phyloP scores from a whole-genome alignment of 1,140 invertebrate genomes.

The Dreissena polymorpha region DNA sequence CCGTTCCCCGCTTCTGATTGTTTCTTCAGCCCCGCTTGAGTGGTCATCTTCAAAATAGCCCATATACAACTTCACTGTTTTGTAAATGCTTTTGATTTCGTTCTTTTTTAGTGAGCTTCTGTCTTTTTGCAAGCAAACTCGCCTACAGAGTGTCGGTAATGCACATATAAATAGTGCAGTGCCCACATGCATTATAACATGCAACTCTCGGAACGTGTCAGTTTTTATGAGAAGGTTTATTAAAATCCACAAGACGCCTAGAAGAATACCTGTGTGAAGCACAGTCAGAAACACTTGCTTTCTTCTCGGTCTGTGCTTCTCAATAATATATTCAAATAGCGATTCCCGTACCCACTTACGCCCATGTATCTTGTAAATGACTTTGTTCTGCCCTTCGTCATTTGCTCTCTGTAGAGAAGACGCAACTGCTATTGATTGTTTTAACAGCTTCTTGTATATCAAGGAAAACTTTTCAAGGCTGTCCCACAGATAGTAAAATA shows the following conservation, averaged over 20 bases:
- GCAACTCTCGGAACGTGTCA: conserved; percentile 25
- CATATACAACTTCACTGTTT: conserved; percentile 15
- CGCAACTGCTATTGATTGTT: conserved; percentile 8
- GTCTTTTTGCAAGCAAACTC: not conserved
- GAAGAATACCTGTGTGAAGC: conserved; percentile 5
- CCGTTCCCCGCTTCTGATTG: no score
- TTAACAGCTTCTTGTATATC: conserved; percentile 20
- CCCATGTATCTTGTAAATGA: not conserved
- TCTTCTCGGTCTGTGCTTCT: conserved; percentile 30
- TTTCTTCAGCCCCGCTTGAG: not conserved
- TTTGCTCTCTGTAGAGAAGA: conserved; percentile 9
- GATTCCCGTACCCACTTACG: not conserved
- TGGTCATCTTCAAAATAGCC: conserved; percentile 7
- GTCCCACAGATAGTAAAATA: conserved; percentile 36
- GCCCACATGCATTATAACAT: conserved; percentile 32
- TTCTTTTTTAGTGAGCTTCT: not conserved
- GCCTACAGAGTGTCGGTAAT: conserved; percentile 28
- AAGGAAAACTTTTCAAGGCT: conserved; percentile 16
- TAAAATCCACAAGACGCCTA: conserved; percentile 3
- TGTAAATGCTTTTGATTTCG: not conserved
- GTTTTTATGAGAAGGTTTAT: conserved; percentile 22
- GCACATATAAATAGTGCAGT: conserved; percentile 46
- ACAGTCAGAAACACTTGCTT: conserved; percentile 34
- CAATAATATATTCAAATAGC: conserved; percentile 40
- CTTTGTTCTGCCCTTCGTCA: not conserved